phyloP scores from a whole-genome alignment of 2,113 vertebrate genomes.

The Toxostoma redivivum region DNA sequence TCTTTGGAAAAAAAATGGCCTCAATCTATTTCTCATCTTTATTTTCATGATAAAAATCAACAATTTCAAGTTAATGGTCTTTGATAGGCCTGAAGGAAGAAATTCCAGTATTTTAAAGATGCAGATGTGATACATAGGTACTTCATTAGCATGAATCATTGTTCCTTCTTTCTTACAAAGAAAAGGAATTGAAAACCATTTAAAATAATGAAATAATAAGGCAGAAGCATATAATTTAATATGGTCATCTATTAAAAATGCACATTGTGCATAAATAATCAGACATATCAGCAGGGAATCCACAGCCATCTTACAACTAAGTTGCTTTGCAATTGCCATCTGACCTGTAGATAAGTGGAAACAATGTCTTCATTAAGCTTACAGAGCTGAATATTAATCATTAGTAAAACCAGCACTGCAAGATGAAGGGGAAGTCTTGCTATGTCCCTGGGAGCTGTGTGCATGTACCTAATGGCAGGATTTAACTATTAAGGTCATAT shows the following conservation, averaged over 20 bases:
- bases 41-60: background rate
- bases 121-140: background rate
- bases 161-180: background rate
- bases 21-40: background rate
- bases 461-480: background rate
- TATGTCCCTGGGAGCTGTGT: background rate
- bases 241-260: conserved; percentile 10
- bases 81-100: background rate
- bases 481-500: background rate
- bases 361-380: conserved; percentile 37
- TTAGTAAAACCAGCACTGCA: background rate
- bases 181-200: background rate
- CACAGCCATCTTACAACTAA: background rate
- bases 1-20: background rate
- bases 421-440: background rate
- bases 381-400: background rate
- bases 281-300: background rate
- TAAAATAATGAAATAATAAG: conserved; percentile 3
- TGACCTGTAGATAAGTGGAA: conserved; percentile 45
- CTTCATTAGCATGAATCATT: background rate
- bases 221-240: background rate
- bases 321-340: conserved; percentile 20
- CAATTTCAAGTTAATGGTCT: background rate
- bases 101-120: background rate
- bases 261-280: conserved; percentile 4